Base-by-base conservation (phyloP, 2,888 invertebrate genomes). In the Epsilonema sp. region DNA sequence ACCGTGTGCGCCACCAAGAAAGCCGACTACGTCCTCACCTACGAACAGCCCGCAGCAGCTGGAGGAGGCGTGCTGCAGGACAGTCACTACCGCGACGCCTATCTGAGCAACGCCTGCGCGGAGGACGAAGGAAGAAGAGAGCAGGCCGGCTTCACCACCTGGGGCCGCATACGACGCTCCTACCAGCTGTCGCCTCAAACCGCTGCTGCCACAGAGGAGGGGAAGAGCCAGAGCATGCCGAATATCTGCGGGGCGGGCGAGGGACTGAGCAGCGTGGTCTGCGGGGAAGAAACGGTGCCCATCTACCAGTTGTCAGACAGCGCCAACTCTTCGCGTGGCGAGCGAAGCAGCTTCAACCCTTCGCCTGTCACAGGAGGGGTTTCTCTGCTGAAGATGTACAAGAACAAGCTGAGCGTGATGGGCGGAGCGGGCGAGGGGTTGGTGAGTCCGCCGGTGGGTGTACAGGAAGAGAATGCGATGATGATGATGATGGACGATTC, bases 11-110 rank as follows among this genome's bases (percentile, higher is more conserved):
- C 47, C 37, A 55, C 54, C 5, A 53, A 54, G 26, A 58, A 55
- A 40, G 59, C 60, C 47, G 62, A 63, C 48, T 63, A 63, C 55
- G 58, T 60, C 49, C 47, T 63, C 49, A 58, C 62, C 26, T 63
- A 63, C 46, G 58, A 45, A 13, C 19, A 22, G n/a, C 4, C n/a
- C 11, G 45, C 11, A 8, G 21, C 45, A 13, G 39, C 39, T n/a
- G n/a, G 16, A 5, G 24, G n/a, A 24, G 26, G 43, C 25, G 26
- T 31, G 1, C 26, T 45, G 26, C 24, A 19, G 13, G 42, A 41
- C 22, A 46, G 25, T 8, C 16, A 19, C 23, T 44, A 47, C 16
- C 36, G 25, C 24, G 44, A 44, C 22, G 39, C 36, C 23, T 3
- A 8, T 4, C 39, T 48, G 2, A 19, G 24, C 26, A 20, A 24